These are phyloP conservation scores for Agrotis exclamationis DNA, from an alignment of 2,888 invertebrate species.

Conservation along the genomic window DNA sequence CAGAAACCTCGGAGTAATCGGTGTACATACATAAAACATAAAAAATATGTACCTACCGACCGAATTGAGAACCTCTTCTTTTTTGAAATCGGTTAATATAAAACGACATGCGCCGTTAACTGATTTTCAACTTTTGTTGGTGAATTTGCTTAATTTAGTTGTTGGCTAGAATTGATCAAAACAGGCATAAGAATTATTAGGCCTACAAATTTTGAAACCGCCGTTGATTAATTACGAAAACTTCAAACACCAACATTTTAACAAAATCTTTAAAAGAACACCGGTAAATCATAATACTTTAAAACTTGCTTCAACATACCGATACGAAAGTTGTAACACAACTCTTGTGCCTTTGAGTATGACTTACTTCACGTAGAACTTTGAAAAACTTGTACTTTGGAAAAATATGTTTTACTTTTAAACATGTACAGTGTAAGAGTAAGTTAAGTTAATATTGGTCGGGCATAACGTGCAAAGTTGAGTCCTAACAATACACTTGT, in stretches of 20 bases:
- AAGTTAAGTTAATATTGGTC: conserved; percentile 27
- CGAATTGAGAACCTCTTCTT: too few species aligned
- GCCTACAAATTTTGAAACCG: too few species aligned
- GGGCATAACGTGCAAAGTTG: conserved; percentile 31
- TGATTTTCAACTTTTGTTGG: too few species aligned
- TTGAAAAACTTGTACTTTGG: conserved; percentile 6
- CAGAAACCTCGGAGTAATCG: too few species aligned
- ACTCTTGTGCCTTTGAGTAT: conserved; percentile 21
- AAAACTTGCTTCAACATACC: conserved; percentile 2
- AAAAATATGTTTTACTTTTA: conserved; percentile 38
- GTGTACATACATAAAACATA: too few species aligned
- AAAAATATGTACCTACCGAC: too few species aligned
- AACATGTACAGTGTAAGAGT: conserved; percentile 5
- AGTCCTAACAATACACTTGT: conserved; percentile 13
- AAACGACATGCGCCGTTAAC: too few species aligned
- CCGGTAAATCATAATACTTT: conserved; percentile 6
- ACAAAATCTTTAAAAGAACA: neutral
- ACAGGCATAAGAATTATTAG: neutral
- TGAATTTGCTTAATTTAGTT: too few species aligned
- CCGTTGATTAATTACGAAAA: too few species aligned
- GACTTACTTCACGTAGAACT: conserved; percentile 13
- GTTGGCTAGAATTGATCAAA: too few species aligned
- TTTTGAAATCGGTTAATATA: too few species aligned
- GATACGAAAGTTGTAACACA: conserved; percentile 1
- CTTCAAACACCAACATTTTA: neutral